Evolutionary conservation across 2,113 vertebrate species (phyloP).

Genomic region (Corvus hawaiiensis): DNA sequence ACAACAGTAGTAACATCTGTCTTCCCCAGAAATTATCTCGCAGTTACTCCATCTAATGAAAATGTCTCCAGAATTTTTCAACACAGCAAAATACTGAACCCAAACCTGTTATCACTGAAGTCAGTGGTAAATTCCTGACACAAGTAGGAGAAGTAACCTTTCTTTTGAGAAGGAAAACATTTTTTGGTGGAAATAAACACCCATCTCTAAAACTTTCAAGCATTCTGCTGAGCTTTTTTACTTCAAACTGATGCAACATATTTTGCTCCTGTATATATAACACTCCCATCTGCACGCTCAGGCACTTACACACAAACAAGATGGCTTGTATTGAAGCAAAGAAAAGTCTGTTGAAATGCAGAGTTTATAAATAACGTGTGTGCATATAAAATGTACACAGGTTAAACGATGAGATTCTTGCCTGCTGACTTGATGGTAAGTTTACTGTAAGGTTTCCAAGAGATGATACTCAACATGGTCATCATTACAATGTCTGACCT

Average conservation of each 20-base stretch:
- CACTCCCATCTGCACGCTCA: fast-evolving
- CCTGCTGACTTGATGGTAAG: not conserved
- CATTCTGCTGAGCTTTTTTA: not conserved
- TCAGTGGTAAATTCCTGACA: not conserved
- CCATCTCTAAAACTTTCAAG: not conserved
- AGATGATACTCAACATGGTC: not conserved
- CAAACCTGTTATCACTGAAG: not conserved
- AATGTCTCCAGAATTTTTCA: not conserved
- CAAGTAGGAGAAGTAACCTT: not conserved
- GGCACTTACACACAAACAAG: not conserved
- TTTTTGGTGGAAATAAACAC: not conserved
- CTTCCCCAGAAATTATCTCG: not conserved
- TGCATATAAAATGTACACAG: not conserved
- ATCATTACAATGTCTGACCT: not conserved
- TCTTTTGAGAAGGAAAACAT: not conserved
- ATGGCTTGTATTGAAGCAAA: not conserved
- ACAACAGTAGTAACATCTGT: not conserved
- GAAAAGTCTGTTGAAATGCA: not conserved
- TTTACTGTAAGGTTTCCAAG: not conserved
- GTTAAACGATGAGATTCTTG: not conserved
- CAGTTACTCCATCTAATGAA: not conserved
- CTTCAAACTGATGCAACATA: not conserved
- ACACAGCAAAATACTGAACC: not conserved
- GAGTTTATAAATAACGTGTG: not conserved
- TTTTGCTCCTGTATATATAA: not conserved